A percentile compares a stretch with the other conserved stretches of the same genome.
Conservation (phyloP, 2,888 invertebrate species). For the Xylophagus ater region DNA sequence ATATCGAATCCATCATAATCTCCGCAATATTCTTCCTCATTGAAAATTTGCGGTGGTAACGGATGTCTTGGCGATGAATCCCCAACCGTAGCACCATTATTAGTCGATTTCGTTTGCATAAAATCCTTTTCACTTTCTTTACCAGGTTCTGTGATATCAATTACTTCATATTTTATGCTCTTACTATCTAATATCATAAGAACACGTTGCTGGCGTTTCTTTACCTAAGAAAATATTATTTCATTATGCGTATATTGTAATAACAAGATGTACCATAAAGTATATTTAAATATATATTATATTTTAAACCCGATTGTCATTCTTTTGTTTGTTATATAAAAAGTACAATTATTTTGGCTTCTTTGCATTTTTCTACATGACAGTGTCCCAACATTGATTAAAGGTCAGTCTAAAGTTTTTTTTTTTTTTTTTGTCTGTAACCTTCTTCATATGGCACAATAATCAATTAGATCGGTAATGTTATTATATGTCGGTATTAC, state of each 20-base stretch:
- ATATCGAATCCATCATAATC: slow-evolving; percentile 89
- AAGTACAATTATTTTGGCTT: too few species aligned
- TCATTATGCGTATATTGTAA: slow-evolving; percentile 5
- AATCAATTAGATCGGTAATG: too few species aligned
- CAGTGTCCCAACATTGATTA: background rate
- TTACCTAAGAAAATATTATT: slow-evolving; percentile 54
- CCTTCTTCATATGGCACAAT: too few species aligned
- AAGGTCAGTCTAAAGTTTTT: too few species aligned
- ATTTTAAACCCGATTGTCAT: too few species aligned
- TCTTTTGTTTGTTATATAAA: too few species aligned
- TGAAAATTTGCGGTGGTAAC: slow-evolving; percentile 89
- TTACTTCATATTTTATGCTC: slow-evolving; percentile 74
- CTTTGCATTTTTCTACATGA: too few species aligned
- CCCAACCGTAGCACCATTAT: slow-evolving; percentile 60
- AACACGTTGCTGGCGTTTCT: slow-evolving; percentile 90
- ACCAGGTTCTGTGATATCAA: slow-evolving; percentile 93
- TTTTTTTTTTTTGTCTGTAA: too few species aligned
- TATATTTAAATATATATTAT: background rate
- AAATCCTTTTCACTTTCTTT: slow-evolving; percentile 78
- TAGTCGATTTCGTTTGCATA: slow-evolving; percentile 80
- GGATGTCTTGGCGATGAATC: slow-evolving; percentile 66
- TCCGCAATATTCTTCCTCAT: slow-evolving; percentile 76
- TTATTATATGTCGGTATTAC: too few species aligned
- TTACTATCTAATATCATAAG: slow-evolving; percentile 88
- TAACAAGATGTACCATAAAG: background rate